Percentiles rank a stretch among this genome's conserved stretches.
phyloP scores from a whole-genome alignment of 2,113 vertebrate genomes.

The Leptocoma aspasia region DNA sequence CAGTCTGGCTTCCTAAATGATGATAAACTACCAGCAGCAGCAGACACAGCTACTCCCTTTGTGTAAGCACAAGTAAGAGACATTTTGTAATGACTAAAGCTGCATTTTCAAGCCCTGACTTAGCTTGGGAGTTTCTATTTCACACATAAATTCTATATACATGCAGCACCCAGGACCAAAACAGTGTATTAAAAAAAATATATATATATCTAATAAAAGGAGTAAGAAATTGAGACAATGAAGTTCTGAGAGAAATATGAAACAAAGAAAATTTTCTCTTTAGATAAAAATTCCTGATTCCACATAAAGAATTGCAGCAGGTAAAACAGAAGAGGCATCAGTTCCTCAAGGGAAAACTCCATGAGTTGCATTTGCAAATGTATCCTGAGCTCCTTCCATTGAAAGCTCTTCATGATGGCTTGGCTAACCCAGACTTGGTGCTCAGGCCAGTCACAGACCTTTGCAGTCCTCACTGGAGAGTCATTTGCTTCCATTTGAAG shows the following conservation, averaged over 20 bases:
- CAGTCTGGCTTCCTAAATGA: neutral
- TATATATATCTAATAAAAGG: neutral
- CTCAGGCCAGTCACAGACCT: neutral
- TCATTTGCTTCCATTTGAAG: neutral
- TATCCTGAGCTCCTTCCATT: neutral
- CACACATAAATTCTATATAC: neutral
- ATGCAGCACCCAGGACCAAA: neutral
- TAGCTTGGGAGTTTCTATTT: neutral
- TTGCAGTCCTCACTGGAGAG: neutral
- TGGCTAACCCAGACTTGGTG: neutral
- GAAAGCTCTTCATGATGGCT: neutral
- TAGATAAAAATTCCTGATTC: neutral
- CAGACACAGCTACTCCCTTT: neutral
- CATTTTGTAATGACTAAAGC: neutral
- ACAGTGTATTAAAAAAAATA: neutral
- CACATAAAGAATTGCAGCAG: neutral
- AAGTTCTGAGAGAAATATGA: neutral
- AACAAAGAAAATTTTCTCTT: neutral
- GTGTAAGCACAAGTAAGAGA: neutral
- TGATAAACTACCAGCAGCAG: neutral
- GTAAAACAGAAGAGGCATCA: neutral
- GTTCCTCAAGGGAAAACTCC: neutral
- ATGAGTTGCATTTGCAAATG: neutral
- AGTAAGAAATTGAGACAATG: neutral
- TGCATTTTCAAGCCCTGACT: neutral